Evolutionary conservation across 2,113 vertebrate species (phyloP).

Genomic region (Megaceryle maxima): DNA sequence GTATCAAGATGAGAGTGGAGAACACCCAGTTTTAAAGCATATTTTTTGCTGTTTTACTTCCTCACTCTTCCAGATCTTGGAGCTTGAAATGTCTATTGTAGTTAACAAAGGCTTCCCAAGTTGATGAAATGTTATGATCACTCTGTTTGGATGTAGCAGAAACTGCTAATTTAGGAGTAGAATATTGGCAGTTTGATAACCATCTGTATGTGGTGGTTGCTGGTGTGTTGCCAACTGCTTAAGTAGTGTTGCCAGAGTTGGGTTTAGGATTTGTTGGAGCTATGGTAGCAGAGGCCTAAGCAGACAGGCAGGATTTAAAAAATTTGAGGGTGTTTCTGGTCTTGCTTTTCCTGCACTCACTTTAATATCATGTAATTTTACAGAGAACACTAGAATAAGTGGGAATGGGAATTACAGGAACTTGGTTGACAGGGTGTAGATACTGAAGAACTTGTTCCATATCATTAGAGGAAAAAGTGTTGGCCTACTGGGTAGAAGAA

Average conservation of each 20-base stretch:
- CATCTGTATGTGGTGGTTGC: not conserved
- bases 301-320: not conserved
- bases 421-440: not conserved
- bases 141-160: not conserved
- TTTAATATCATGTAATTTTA: not conserved
- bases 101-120: not conserved
- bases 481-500: not conserved
- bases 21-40: not conserved
- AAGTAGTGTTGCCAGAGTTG: not conserved
- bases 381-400: not conserved
- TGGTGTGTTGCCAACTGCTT: not conserved
- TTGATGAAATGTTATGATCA: not conserved
- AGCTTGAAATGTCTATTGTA: not conserved
- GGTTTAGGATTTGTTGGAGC: not conserved
- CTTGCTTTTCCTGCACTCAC: not conserved
- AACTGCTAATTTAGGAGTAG: not conserved
- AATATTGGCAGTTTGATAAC: conserved; percentile 4
- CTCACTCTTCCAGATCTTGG: not conserved
- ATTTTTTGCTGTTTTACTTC: not conserved
- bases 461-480: not conserved
- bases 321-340: not conserved
- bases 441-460: not conserved
- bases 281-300: not conserved
- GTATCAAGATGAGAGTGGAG: not conserved
- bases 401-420: not conserved